Base-by-base conservation (phyloP, 1,140 invertebrate species). In the Portunus trituberculatus region DNA sequence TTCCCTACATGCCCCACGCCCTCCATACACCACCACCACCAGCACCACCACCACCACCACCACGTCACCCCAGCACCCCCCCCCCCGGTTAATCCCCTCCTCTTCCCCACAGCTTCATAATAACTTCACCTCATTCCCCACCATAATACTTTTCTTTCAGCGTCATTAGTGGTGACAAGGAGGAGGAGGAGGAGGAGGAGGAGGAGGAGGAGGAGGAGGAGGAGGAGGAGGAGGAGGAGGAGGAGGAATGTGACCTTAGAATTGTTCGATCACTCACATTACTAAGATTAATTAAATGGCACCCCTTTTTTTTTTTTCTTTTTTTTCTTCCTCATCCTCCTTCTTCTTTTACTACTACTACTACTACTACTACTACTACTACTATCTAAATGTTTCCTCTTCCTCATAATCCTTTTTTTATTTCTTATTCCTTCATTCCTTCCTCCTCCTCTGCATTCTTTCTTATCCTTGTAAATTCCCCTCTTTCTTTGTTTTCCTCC, bases 171-270 rank as follows among this genome's bases (percentile, higher is more conserved):
- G 67, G 20, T 25, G 67, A n/a, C 67, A 76, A n/a, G 46, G 89
- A 76, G 67, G 67, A 76, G 67, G 67, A 76, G 25, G 67, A 76
- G 67, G 25, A 76, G 67, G 67, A 76, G 25, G 67, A 76, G 25
- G 67, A 76, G 67, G 67, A 76, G 67, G 67, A 76, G 67, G 67
- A 76, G n/a, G 67, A 76, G 67, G 67, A 76, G 67, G 67, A 76
- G 31, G 45, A 87, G 31, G 67, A 76, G n/a, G 67, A 76, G 86
- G 20, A 87, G 86, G 67, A 76, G n/a, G 67, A 76, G 86, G 45
- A 87, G 86, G 67, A 76, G n/a, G 67, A n/a, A 76, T 76, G 67
- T 76, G 16, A n/a, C 20, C 20, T n/a, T 8, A 2, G 67, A 76
- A 76, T 76, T 76, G 67, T 76, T 76, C 20, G 20, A n/a, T 76